Conservation (phyloP, 2,113 vertebrate species). For the Serranochromis macrocephalus region DNA sequence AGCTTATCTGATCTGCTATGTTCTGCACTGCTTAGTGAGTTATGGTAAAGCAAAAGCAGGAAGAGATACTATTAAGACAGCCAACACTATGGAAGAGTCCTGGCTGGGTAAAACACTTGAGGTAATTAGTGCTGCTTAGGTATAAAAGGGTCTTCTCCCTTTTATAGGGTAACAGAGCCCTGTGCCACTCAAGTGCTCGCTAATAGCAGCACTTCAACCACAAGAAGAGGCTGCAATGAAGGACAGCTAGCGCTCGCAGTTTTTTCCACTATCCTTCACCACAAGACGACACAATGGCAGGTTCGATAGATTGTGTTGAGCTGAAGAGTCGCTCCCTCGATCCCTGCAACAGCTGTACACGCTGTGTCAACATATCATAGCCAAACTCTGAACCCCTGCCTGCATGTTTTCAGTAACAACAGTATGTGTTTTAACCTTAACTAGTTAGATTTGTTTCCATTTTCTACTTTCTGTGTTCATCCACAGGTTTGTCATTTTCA, state of each 20-base stretch:
- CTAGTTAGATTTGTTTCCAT: not conserved
- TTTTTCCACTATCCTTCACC: not conserved
- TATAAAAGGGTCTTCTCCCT: constrained; percentile 2
- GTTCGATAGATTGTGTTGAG: not conserved
- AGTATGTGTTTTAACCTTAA: not conserved
- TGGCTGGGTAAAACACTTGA: not conserved
- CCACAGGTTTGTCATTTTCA: not conserved
- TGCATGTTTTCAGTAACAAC: not conserved
- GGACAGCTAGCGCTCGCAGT: not conserved
- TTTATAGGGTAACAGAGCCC: not conserved
- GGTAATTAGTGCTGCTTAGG: constrained; percentile 26
- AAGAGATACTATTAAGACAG: not conserved
- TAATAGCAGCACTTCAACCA: constrained; percentile 39
- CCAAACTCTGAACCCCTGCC: not conserved
- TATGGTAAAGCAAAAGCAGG: not conserved
- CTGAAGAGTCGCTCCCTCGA: not conserved
- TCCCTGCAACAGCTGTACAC: not conserved
- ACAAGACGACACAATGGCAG: not conserved
- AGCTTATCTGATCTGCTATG: not conserved
- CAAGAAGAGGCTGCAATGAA: constrained; percentile 11
- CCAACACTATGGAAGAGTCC: not conserved
- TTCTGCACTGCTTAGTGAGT: not conserved
- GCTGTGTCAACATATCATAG: not conserved
- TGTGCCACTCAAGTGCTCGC: constrained; percentile 14
- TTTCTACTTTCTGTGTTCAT: not conserved